Percentiles rank a stretch among this genome's conserved stretches.
phyloP scores from a whole-genome alignment of 1,140 invertebrate genomes.

The Halotydeus destructor region DNA sequence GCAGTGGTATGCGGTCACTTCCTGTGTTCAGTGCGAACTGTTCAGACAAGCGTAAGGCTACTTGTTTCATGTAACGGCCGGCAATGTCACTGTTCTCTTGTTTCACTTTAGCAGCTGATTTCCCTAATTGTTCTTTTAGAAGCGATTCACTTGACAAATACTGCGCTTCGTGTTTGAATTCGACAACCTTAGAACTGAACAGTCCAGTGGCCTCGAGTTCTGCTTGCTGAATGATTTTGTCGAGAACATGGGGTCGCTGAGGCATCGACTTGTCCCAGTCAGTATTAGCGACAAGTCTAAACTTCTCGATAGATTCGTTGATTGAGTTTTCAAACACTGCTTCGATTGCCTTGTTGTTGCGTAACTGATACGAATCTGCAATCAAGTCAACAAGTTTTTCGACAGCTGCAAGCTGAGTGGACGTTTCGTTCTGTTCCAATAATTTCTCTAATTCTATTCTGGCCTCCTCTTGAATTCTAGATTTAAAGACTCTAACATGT shows the following conservation, averaged over 20 bases:
- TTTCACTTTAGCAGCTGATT: not conserved
- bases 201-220: not conserved
- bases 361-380: not conserved
- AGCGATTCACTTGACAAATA: not conserved
- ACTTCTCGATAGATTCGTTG: not conserved
- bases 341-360: not conserved
- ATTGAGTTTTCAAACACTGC: constrained; percentile 2
- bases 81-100: constrained; percentile 1
- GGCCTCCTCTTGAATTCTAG: not conserved
- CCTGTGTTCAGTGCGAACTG: not conserved
- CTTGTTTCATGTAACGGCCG: not conserved
- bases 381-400: not conserved
- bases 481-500: not conserved
- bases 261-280: not conserved
- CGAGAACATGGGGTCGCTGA: not conserved
- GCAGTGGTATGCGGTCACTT: not conserved
- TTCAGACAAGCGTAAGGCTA: not conserved
- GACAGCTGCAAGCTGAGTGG: not conserved
- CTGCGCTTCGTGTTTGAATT: not conserved
- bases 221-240: not conserved
- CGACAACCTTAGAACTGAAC: not conserved
- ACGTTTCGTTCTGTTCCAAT: not conserved
- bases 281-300: not conserved
- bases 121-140: not conserved
- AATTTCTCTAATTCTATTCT: not conserved